Conservation (phyloP, 2,888 invertebrate species). For the Eudemis profundana region DNA sequence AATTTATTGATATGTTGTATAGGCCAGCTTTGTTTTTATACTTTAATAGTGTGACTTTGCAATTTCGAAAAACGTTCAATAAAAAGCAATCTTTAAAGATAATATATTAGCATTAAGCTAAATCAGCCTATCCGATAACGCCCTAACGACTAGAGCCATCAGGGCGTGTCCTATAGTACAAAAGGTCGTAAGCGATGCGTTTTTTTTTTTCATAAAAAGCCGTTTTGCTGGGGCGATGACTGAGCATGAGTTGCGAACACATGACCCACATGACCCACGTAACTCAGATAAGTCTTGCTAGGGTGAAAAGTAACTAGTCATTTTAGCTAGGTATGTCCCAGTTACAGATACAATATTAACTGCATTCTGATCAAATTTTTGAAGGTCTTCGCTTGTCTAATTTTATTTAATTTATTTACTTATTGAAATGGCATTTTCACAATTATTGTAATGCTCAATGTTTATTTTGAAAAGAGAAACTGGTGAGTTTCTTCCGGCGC, state of each 20-base stretch:
- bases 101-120: not conserved
- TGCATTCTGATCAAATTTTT: too few relatives aligned
- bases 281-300: not conserved
- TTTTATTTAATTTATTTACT: too few relatives aligned
- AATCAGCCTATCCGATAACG: slow-evolving; percentile 12
- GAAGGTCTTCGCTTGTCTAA: too few relatives aligned
- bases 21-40: too few relatives aligned
- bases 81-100: not conserved
- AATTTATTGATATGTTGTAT: too few relatives aligned
- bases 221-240: slow-evolving; percentile 1
- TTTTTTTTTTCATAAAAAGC: not conserved
- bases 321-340: not conserved
- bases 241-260: slow-evolving; percentile 23
- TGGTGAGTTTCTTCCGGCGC: too few relatives aligned
- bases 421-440: too few relatives aligned
- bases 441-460: too few relatives aligned
- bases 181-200: not conserved
- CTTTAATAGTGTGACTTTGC: too few relatives aligned
- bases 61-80: too few relatives aligned
- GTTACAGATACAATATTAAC: too few relatives aligned
- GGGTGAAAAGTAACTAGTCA: not conserved
- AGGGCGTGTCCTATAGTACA: not conserved
- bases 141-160: slow-evolving; percentile 25
- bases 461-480: too few relatives aligned
- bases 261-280: slow-evolving; percentile 20